Base-by-base conservation (phyloP, 1,140 invertebrate genomes). In the Drosophila sp. region DNA sequence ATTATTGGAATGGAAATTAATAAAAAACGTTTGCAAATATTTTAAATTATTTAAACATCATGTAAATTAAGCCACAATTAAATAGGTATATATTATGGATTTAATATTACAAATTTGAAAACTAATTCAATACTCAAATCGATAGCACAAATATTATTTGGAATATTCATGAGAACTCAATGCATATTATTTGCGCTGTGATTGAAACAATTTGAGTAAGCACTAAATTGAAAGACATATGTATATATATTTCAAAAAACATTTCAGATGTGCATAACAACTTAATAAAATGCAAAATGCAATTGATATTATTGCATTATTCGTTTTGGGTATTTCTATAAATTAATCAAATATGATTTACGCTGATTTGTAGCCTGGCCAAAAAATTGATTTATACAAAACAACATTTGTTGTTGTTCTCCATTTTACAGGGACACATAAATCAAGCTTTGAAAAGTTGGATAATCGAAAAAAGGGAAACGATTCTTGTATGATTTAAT, bases 331-430 rank as follows among this genome's bases (percentile, higher is more conserved):
- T 6, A 54, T 70, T 71, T 56, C 51, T 25, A 61, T 67, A 67
- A 40, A 69, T 67, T 67, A 67, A 58, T 73, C 54, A 67, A 59
- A 67, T 46, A 48, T 72, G 62, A 72, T 72, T 72, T 72, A 58
- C 62, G 50, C 61, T 71, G 67, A 72, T 72, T 72, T 72, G 69
- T 21, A 50, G 45, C 46, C 53, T 32, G 57, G 36, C 36, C 36
- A 45, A 13, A 36, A 53, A 14, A 53, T 66, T 45, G 18, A 58
- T 32, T 45, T 32, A 50, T 50, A 27, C 13, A 32, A 50, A 25
- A 21, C 43, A 21, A 50, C 21, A 11, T 29, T 51, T 34, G 16
- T 51, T 18, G 48, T 51, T 51, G 25, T n/a, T 32, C 1, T 27
- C 8, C 7, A 16, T 43, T 43, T 43, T 9, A 21, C 14, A 11